Evolutionary conservation across 2,113 vertebrate genomes (phyloP).

Genomic region (Cephalopterus ornatus): DNA sequence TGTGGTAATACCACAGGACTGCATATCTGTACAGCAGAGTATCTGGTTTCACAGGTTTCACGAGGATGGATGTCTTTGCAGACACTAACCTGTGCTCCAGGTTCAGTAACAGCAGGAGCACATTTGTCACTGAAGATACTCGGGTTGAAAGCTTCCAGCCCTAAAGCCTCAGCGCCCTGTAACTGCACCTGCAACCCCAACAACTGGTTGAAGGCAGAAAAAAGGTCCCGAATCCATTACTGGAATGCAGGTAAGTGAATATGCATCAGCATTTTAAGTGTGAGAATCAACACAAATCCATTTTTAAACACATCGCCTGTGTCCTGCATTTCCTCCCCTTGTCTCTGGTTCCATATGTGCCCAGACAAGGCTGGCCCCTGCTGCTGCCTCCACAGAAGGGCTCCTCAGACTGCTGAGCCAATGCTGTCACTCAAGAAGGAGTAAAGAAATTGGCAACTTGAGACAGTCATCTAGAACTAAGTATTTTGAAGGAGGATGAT

Average conservation of each 20-base stretch:
- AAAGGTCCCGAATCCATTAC: not conserved
- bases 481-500: not conserved
- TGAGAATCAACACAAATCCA: not conserved
- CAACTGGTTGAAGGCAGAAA: not conserved
- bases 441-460: not conserved
- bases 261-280: not conserved
- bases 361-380: not conserved
- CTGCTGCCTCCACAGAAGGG: not conserved
- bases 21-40: not conserved
- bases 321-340: not conserved
- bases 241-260: not conserved
- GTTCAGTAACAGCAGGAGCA: not conserved
- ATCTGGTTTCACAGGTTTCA: not conserved
- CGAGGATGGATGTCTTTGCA: not conserved
- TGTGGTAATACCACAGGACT: not conserved
- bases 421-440: fast-evolving
- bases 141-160: not conserved
- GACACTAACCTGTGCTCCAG: not conserved
- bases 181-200: not conserved
- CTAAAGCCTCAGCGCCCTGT: not conserved
- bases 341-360: not conserved
- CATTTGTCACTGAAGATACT: not conserved
- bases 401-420: not conserved
- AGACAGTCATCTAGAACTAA: not conserved
- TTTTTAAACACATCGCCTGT: not conserved